phyloP scores from a whole-genome alignment of 2,888 invertebrate species.

The Mythimna impura region DNA sequence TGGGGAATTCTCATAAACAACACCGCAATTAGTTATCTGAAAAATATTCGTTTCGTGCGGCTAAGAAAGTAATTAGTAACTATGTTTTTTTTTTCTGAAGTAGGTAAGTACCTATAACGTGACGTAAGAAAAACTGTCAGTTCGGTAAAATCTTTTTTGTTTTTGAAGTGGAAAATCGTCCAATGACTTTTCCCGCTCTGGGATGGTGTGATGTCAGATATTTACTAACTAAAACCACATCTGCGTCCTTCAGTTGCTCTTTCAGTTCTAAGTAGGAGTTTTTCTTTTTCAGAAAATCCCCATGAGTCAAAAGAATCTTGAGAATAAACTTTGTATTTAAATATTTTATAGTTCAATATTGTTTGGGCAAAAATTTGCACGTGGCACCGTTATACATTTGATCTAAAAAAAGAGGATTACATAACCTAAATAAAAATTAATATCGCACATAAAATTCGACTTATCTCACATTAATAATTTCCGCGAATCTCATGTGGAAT shows the following conservation, averaged over 20 bases:
- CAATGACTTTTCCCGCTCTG: too few species aligned
- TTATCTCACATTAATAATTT: slow-evolving; percentile 35
- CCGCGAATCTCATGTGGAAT: slow-evolving; percentile 31
- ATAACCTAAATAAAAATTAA: slow-evolving; percentile 24
- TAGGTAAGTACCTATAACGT: not conserved
- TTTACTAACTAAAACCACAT: too few species aligned
- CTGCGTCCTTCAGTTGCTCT: too few species aligned
- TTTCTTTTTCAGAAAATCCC: not conserved
- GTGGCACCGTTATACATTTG: slow-evolving; percentile 7
- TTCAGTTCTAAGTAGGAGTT: too few species aligned
- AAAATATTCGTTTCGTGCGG: slow-evolving; percentile 31
- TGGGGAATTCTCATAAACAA: slow-evolving; percentile 60
- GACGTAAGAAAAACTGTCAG: too few species aligned
- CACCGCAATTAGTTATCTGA: slow-evolving; percentile 51
- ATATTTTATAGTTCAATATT: not conserved
- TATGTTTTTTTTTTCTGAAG: slow-evolving; percentile 11
- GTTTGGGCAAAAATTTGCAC: not conserved
- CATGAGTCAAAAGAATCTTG: too few species aligned
- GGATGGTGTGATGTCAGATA: too few species aligned
- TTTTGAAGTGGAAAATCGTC: too few species aligned
- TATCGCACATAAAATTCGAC: slow-evolving; percentile 48
- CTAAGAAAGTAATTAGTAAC: slow-evolving; percentile 23
- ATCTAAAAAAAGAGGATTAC: slow-evolving; percentile 25
- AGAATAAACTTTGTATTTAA: too few species aligned
- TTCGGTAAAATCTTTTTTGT: too few species aligned